Evolutionary conservation across 1,140 invertebrate genomes (phyloP).

Genomic region (Ostrea edulis): DNA sequence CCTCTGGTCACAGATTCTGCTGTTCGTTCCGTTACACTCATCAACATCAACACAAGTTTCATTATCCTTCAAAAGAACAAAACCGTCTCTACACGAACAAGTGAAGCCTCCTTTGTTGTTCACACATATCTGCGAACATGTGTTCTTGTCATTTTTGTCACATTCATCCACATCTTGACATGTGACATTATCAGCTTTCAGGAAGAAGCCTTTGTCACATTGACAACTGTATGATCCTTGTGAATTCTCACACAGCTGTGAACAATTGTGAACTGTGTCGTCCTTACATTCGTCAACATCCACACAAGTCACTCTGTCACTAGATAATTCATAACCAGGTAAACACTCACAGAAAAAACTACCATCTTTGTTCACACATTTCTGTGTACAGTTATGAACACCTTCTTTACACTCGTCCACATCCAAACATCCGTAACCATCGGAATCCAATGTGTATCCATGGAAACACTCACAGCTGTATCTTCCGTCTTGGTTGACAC

Average conservation of each 20-base stretch:
- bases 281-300: slow-evolving; percentile 44
- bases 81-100: not conserved
- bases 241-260: not conserved
- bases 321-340: not conserved
- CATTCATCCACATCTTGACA: slow-evolving; percentile 23
- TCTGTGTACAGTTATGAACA: not conserved
- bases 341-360: slow-evolving; percentile 43
- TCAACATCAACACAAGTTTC: slow-evolving; percentile 22
- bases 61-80: not conserved
- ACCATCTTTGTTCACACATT: slow-evolving; percentile 24
- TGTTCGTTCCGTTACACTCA: not conserved
- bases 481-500: slow-evolving; percentile 32
- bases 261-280: no score
- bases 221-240: not conserved
- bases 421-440: slow-evolving; percentile 16
- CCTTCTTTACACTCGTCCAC: slow-evolving; percentile 13
- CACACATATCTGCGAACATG: slow-evolving; percentile 6
- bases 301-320: not conserved
- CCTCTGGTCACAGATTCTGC: slow-evolving; percentile 6
- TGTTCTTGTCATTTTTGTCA: not conserved
- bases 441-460: not conserved
- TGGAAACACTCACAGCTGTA: slow-evolving; percentile 29
- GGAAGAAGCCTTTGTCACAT: not conserved
- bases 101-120: not conserved
- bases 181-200: not conserved